Base-by-base conservation (phyloP, 1,140 invertebrate species). In the Drosophila watanabei region DNA sequence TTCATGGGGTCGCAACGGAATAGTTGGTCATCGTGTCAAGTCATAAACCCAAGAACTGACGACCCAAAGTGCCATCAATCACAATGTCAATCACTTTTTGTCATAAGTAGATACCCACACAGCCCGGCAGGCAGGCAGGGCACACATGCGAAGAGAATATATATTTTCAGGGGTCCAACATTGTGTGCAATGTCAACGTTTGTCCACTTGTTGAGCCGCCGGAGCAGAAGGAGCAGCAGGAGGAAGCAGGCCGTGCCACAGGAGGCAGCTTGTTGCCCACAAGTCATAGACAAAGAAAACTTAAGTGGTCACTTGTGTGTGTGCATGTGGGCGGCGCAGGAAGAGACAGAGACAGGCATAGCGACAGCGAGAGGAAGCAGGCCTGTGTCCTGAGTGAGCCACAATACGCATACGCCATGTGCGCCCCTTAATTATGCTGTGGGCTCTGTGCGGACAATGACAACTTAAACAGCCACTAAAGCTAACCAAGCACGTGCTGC, bases 11-110 rank as follows among this genome's bases (percentile, higher is more conserved):
- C 32, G 30, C 64, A 52, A 52, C 41, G 52, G 35, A 59, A 80
- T 59, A 76, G 46, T 85, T 76, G 77, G 60, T 43, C 82, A 84
- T 63, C 72, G 72, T 69, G 77, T 88, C 85, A 78, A 80, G 77
- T 78, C 85, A 84, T 80, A 88, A 88, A 57, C 64, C 72, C 84
- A 80, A 71, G 66, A 63, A 54, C 49, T 48, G 59, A 72, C 62
- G 76, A 69, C 69, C 72, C 69, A 60, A 80, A 88, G 84, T 75
- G 77, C 85, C 77, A 88, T 88, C 84, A 89, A 89, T 88, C 84
- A 89, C 85, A 81, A 82, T 88, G 85, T 88, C 84, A 88, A 89
- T 88, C 84, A 89, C 84, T 75, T 87, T 83, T 80, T 79, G 80
- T 70, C 66, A 82, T 84, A 87, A 88, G 84, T 84, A 88, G 85